Conservation (phyloP, 2,888 invertebrate genomes). For the Synanthedon andrenaeformis region DNA sequence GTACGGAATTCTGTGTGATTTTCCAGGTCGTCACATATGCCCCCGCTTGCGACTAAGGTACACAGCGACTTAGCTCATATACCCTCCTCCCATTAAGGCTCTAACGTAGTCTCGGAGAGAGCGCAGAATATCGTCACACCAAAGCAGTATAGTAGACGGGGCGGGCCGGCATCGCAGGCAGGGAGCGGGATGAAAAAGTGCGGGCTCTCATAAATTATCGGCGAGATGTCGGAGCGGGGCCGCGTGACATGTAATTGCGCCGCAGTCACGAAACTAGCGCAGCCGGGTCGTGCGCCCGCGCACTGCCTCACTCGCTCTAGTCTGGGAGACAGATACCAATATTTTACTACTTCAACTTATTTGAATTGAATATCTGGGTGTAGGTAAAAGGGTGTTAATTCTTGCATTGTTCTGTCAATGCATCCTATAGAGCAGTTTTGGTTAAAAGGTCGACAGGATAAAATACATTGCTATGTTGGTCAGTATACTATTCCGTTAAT, state of each 20-base stretch:
- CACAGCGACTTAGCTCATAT: background rate
- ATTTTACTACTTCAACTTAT: too few relatives aligned
- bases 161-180: slow-evolving; percentile 6
- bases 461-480: too few relatives aligned
- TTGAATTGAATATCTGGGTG: too few relatives aligned
- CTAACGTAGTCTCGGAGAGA: background rate
- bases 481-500: too few relatives aligned
- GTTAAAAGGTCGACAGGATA: too few relatives aligned
- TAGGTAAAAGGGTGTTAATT: too few relatives aligned
- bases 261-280: slow-evolving; percentile 30
- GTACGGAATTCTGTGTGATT: too few relatives aligned
- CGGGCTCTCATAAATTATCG: slow-evolving; percentile 38
- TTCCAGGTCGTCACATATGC: too few relatives aligned
- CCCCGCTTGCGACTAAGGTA: background rate
- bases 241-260: slow-evolving; percentile 39
- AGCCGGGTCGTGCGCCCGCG: slow-evolving; percentile 10
- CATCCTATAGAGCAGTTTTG: too few relatives aligned
- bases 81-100: background rate
- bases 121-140: background rate
- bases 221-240: slow-evolving; percentile 15
- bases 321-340: background rate
- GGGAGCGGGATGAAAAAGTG: slow-evolving; percentile 32
- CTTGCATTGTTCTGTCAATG: too few relatives aligned
- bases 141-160: too few relatives aligned
- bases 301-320: slow-evolving; percentile 2